Conservation (phyloP, 2,888 invertebrate genomes). For the Gasteruption jaculator region DNA sequence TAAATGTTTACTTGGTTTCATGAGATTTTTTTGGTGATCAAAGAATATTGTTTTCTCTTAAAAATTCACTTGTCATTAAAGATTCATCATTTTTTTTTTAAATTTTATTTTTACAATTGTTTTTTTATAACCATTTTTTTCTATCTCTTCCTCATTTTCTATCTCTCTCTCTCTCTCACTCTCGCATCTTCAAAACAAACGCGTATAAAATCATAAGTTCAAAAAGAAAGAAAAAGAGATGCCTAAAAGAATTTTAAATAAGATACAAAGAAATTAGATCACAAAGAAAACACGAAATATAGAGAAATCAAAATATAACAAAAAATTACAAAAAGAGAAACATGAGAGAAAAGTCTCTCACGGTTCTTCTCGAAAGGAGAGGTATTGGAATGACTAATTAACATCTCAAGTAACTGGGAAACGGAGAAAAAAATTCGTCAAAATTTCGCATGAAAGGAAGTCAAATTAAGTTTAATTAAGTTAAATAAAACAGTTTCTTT, state of each 20-base stretch:
- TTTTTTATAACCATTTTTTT: conserved; percentile 9
- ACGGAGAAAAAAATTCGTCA: conserved; percentile 21
- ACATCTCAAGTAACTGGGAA: conserved; percentile 22
- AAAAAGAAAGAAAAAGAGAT: no score
- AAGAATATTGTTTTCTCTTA: no score
- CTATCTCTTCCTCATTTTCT: conserved; percentile 11
- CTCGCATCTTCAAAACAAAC: no score
- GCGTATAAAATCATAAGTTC: no score
- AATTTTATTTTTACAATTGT: conserved; percentile 11
- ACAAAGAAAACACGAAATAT: conserved; percentile 27
- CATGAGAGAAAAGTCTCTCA: no score
- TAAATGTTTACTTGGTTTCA: no score
- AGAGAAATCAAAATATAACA: conserved; percentile 38
- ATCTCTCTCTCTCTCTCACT: background rate
- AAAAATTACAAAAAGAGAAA: conserved; percentile 38
- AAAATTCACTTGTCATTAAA: no score
- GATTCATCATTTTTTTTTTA: conserved; percentile 1
- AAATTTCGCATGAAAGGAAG: no score
- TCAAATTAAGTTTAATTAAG: no score
- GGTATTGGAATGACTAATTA: conserved; percentile 27
- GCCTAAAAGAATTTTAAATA: no score
- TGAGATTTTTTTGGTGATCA: no score
- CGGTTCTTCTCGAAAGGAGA: conserved; percentile 23
- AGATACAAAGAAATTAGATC: conserved; percentile 30
- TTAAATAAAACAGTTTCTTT: no score